Conservation (phyloP, 2,113 vertebrate genomes). For the Typhlomys cinereus region DNA sequence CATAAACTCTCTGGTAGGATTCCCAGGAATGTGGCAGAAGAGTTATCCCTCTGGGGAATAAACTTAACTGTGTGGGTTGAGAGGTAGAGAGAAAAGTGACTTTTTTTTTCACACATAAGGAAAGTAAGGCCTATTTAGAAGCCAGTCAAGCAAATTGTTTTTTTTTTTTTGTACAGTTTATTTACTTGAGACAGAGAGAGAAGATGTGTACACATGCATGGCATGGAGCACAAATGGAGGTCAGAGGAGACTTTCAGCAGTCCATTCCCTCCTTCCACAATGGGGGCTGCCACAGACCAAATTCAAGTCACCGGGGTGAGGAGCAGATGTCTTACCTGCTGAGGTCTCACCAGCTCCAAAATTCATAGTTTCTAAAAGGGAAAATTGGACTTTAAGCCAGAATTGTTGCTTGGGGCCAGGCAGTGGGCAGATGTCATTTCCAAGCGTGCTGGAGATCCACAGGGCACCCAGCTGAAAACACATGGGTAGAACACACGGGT, state of each 20-base stretch:
- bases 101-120: not conserved
- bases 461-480: not conserved
- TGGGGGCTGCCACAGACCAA: too few relatives aligned
- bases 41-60: not conserved
- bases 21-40: not conserved
- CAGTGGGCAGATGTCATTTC: not conserved
- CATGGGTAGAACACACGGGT: not conserved
- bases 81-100: not conserved
- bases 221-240: too few relatives aligned
- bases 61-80: not conserved
- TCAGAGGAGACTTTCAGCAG: too few relatives aligned
- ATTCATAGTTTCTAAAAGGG: too few relatives aligned
- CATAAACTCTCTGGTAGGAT: not conserved
- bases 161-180: too few relatives aligned
- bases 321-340: too few relatives aligned
- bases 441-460: not conserved
- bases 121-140: conserved; percentile 24
- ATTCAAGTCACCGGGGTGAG: too few relatives aligned
- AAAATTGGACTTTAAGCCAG: not conserved
- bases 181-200: too few relatives aligned
- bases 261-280: too few relatives aligned
- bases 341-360: too few relatives aligned
- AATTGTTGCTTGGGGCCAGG: not conserved
- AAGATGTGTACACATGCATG: too few relatives aligned
- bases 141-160: not conserved